Conservation (phyloP, 2,113 vertebrate genomes). For the Mirounga angustirostris region DNA sequence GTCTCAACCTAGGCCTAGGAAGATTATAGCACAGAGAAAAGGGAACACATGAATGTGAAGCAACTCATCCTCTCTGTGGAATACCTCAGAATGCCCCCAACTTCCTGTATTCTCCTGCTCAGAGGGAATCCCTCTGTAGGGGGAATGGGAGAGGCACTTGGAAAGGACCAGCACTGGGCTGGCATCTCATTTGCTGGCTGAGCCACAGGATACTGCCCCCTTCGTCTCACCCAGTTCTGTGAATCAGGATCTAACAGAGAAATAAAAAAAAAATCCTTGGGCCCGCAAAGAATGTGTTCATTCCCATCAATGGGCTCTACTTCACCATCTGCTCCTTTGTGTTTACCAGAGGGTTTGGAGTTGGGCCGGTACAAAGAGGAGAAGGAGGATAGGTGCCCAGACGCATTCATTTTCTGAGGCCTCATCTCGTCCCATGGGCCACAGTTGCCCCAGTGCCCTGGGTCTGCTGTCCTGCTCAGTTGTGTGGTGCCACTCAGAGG, state of each 20-base stretch:
- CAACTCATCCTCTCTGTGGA: not conserved
- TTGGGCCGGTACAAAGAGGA: conserved; percentile 85
- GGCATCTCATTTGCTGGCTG: not conserved
- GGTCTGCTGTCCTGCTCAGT: conserved; percentile 51
- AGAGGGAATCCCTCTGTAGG: not conserved
- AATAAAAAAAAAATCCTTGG: not conserved
- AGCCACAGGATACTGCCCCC: not conserved
- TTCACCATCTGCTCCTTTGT: not conserved
- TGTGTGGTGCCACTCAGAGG: conserved; percentile 72
- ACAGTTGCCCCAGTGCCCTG: conserved; percentile 77
- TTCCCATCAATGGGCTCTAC: not conserved
- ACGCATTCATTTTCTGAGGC: conserved; percentile 72
- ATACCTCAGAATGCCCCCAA: not conserved
- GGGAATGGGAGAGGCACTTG: not conserved
- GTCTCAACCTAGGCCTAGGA: not conserved
- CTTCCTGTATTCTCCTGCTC: not conserved
- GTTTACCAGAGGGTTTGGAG: conserved; percentile 89
- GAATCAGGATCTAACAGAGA: not conserved
- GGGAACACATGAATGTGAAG: not conserved
- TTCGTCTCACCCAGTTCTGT: not conserved
- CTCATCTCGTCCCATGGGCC: conserved; percentile 79
- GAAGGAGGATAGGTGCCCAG: conserved; percentile 84
- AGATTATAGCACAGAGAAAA: not conserved
- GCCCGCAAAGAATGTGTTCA: not conserved
- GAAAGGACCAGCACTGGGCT: not conserved